Percentiles rank a stretch among this genome's conserved stretches.
These are phyloP conservation scores for Papilio xuthus DNA, from an alignment of 1,140 invertebrate species.

Conservation along the genomic window DNA sequence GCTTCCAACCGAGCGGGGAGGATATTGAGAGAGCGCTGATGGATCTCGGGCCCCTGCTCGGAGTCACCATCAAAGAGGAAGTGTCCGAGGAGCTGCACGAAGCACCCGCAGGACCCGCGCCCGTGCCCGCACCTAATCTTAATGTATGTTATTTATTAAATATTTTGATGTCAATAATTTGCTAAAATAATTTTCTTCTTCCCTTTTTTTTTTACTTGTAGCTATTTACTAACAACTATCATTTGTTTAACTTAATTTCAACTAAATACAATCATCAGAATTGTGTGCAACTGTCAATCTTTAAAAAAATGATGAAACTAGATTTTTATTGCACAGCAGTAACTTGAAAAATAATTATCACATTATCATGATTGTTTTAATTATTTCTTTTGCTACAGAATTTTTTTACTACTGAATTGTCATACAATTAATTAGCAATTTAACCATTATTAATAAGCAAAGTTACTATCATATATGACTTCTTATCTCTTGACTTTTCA, in stretches of 20 bases:
- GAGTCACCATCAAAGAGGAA: conserved; percentile 78
- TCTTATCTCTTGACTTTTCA: too few relatives aligned
- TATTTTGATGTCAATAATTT: neutral
- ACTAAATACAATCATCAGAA: too few relatives aligned
- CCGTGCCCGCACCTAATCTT: conserved; percentile 37
- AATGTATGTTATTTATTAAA: conserved; percentile 46
- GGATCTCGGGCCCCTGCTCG: conserved; percentile 76
- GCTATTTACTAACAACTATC: too few relatives aligned
- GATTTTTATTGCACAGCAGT: too few relatives aligned
- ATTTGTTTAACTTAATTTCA: too few relatives aligned
- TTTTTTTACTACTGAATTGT: too few relatives aligned
- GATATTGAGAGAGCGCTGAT: conserved; percentile 77
- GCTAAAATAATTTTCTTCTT: neutral
- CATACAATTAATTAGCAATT: too few relatives aligned
- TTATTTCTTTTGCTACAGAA: neutral
- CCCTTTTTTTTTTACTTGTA: neutral
- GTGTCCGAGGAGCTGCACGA: conserved; percentile 64
- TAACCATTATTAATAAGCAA: too few relatives aligned
- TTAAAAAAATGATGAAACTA: too few relatives aligned
- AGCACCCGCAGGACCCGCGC: conserved; percentile 42
- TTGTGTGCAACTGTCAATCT: too few relatives aligned
- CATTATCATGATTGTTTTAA: neutral
- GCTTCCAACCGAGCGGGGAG: conserved; percentile 67
- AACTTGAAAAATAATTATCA: too few relatives aligned
- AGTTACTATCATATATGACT: too few relatives aligned